Evolutionary conservation across 2,797 vertebrate genomes (phyloP).

Genomic region (Eospalax fontanierii): DNA sequence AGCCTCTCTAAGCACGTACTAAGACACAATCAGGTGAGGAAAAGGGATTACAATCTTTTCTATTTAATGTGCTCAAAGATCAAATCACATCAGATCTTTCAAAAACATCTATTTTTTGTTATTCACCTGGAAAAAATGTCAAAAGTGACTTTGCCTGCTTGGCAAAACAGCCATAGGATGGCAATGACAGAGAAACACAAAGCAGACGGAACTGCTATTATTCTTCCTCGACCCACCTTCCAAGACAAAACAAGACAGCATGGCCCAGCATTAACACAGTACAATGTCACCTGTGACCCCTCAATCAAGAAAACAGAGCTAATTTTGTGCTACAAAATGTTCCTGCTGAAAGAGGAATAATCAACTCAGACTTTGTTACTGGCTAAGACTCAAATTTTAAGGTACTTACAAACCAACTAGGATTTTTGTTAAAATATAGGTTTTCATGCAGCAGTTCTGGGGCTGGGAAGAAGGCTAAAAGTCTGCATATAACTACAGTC

Average conservation of each 20-base stretch:
- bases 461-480: background rate
- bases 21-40: slow-evolving; percentile 57
- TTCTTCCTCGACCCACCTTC: background rate
- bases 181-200: slow-evolving; percentile 45
- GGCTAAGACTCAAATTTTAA: background rate
- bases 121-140: slow-evolving; percentile 74
- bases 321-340: background rate
- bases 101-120: slow-evolving; percentile 61
- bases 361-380: background rate
- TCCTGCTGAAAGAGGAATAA: background rate
- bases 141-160: slow-evolving; percentile 72
- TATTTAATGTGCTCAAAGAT: slow-evolving; percentile 66
- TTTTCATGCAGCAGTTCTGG: background rate
- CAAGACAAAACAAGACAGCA: background rate
- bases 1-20: slow-evolving; percentile 67
- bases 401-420: background rate
- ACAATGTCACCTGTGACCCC: background rate
- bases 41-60: slow-evolving; percentile 61
- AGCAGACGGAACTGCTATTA: background rate
- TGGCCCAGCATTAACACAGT: background rate
- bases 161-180: slow-evolving; percentile 22
- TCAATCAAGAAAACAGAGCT: background rate
- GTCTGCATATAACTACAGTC: background rate
- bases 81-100: slow-evolving; percentile 60
- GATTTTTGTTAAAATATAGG: background rate